Evolutionary conservation across 2,113 vertebrate species (phyloP).

Genomic region (Atlantisia rogersi): DNA sequence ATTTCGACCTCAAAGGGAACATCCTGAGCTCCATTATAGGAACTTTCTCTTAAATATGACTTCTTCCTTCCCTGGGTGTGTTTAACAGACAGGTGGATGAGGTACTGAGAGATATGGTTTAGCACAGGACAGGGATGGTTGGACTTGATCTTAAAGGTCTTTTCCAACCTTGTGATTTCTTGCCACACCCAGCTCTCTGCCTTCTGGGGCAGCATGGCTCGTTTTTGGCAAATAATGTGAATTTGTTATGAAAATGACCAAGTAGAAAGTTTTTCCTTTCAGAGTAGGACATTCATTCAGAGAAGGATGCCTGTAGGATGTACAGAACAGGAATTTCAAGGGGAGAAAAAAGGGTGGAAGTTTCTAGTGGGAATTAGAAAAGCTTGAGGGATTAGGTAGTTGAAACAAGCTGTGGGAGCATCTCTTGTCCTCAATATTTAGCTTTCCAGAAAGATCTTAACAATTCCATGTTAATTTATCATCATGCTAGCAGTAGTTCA

Average conservation of each 20-base stretch:
- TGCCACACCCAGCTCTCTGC: neutral
- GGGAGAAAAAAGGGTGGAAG: neutral
- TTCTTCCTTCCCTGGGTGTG: neutral
- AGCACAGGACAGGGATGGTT: no score
- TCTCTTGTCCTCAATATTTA: neutral
- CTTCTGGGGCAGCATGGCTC: neutral
- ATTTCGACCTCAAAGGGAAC: neutral
- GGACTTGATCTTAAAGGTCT: no score
- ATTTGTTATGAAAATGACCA: neutral
- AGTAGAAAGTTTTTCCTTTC: neutral
- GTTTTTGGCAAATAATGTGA: neutral
- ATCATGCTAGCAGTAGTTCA: neutral
- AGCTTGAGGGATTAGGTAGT: neutral
- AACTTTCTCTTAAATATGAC: neutral
- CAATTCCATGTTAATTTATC: neutral
- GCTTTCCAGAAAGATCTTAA: neutral
- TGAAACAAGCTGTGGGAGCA: neutral
- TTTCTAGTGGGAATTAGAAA: neutral
- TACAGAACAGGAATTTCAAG: neutral
- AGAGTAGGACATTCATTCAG: neutral
- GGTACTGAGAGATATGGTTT: no score
- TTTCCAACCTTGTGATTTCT: neutral
- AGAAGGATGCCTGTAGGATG: fast-evolving
- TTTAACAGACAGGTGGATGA: no score
- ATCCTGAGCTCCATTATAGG: neutral